Evolutionary conservation across 2,797 vertebrate species (phyloP).

Genomic region (Cossypha niveicapilla): DNA sequence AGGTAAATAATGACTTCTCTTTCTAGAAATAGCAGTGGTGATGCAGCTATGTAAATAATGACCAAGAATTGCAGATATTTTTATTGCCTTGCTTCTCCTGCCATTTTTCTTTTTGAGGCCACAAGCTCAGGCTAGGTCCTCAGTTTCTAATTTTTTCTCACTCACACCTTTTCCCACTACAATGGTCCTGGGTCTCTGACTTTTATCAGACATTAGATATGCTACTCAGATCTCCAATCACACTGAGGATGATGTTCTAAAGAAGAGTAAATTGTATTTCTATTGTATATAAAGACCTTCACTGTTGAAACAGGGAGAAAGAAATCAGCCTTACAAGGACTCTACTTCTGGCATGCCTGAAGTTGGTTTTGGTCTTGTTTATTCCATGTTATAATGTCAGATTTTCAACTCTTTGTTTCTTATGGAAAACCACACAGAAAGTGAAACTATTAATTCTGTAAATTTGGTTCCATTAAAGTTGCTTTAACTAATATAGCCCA

Average conservation of each 20-base stretch:
- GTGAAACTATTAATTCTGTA: background rate
- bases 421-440: background rate
- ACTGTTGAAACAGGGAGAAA: background rate
- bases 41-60: background rate
- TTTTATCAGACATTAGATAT: background rate
- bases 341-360: background rate
- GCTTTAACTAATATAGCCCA: background rate
- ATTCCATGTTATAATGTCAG: background rate
- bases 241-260: background rate
- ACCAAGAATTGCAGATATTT: background rate
- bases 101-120: background rate
- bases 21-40: background rate
- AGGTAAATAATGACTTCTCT: background rate
- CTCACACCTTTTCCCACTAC: rapidly evolving
- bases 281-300: background rate
- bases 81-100: background rate
- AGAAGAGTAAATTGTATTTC: no score
- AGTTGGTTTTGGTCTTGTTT: background rate
- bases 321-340: background rate
- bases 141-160: background rate
- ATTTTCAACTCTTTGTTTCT: background rate
- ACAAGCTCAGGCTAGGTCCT: background rate
- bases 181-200: background rate
- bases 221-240: background rate
- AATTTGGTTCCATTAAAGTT: background rate